Conservation (phyloP, 2,113 vertebrate genomes). For the Mola mola region DNA sequence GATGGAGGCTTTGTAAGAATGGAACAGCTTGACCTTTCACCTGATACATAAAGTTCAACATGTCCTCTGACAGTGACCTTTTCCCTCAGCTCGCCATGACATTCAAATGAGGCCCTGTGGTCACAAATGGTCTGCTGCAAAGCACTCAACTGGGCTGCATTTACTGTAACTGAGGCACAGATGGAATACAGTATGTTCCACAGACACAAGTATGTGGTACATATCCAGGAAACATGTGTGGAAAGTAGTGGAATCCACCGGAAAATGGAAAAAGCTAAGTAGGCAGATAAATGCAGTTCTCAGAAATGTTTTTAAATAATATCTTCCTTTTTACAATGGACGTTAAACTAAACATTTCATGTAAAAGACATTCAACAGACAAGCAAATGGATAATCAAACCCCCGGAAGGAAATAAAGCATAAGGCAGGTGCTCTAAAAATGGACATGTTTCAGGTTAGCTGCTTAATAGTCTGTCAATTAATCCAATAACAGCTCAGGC, state of each 20-base stretch:
- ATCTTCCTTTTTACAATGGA: too few relatives aligned
- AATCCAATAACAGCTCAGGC: constrained; percentile 23
- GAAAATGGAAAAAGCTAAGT: neutral
- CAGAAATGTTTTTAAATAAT: constrained; percentile 1
- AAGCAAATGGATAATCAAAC: neutral
- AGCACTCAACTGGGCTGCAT: neutral
- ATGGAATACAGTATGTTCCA: neutral
- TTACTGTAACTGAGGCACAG: constrained; percentile 17
- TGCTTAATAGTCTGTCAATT: constrained; percentile 9
- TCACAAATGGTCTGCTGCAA: constrained; percentile 17
- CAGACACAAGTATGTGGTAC: neutral
- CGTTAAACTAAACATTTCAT: too few relatives aligned
- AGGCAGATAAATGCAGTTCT: neutral
- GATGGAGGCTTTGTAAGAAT: constrained; percentile 26
- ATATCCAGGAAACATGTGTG: constrained; percentile 2
- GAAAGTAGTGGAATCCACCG: neutral
- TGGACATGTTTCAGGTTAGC: constrained; percentile 7
- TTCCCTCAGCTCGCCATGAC: constrained; percentile 26
- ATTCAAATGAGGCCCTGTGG: constrained; percentile 15
- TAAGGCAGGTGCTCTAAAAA: constrained; percentile 1
- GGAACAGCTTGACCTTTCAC: constrained; percentile 50
- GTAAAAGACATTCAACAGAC: too few relatives aligned
- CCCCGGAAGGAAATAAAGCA: neutral
- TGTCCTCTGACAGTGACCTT: constrained; percentile 45
- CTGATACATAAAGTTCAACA: constrained; percentile 39